Evolutionary conservation across 2,797 vertebrate species (phyloP).

Genomic region (Paratrypauchen microcephalus): DNA sequence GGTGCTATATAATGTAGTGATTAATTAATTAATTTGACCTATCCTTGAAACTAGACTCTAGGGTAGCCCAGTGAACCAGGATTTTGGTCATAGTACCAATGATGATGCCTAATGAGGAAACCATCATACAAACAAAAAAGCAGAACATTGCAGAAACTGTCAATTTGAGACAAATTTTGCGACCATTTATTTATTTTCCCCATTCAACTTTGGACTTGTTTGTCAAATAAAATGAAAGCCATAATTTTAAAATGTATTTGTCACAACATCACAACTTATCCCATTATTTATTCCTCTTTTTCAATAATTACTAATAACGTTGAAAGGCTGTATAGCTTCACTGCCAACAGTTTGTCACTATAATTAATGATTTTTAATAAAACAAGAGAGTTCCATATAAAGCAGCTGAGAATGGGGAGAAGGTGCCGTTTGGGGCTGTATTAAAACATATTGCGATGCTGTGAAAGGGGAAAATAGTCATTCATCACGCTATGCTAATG

Average conservation of each 20-base stretch:
- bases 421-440: constrained; percentile 41
- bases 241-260: constrained; percentile 25
- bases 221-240: constrained; percentile 20
- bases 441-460: constrained; percentile 76
- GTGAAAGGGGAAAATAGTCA: constrained; percentile 64
- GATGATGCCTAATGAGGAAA: background rate
- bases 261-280: constrained; percentile 48
- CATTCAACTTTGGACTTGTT: constrained; percentile 20
- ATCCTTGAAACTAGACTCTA: background rate
- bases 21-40: background rate
- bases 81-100: background rate
- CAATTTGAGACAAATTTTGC: background rate
- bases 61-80: background rate
- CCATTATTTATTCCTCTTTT: constrained; percentile 38
- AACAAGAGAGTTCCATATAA: constrained; percentile 61
- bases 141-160: background rate
- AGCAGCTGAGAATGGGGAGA: constrained; percentile 44
- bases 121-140: background rate
- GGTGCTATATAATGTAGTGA: too few relatives aligned
- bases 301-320: constrained; percentile 67
- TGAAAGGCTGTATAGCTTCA: constrained; percentile 55
- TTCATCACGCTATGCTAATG: constrained; percentile 72
- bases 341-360: constrained; percentile 62
- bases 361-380: constrained; percentile 80
- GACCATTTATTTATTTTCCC: constrained; percentile 1